Base-by-base conservation (phyloP, 2,113 vertebrate species). In the Petaurus breviceps region DNA sequence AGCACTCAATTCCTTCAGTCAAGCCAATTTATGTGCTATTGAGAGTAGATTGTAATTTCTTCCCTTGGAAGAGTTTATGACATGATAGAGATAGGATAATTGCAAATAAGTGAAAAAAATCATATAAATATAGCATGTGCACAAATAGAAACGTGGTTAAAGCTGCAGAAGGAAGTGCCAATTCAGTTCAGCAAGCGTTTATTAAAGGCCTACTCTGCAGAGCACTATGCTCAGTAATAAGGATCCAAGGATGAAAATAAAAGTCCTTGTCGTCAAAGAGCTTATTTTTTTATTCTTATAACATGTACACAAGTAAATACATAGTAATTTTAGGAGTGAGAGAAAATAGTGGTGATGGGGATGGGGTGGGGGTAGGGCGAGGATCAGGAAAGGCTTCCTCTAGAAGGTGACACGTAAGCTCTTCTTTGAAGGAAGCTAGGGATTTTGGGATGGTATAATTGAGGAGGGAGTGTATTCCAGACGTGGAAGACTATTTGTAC, bases 41-140 rank as follows among this genome's bases (percentile, higher is more conserved):
- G 5, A 91, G 43, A 91, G 7, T 31, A 37, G 28, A 31, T 10
- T 12, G 31, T 68, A 68, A 3, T 68, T 68, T 37, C 61, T 68
- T 37, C 4, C 31, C 61, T 68, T n/a, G 12, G 37, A 55, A 77
- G 89, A 93, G 47, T 96, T 95, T 94, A 92, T 51, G 10, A 68
- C 94, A 47, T 94, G 31, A 95, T 24, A 92, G 31, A 28, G 7
- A n/a, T 89, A 91, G 68, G 91, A 96, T 23, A 90, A 28, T 51
- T 55, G 8, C 94, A 94, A 92, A 28, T 95, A 95, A 94, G 84
- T 52, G 90, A 94, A 61, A 95, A 95, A 94, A 90, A 53, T 57
- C 61, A 16, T 37, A 4, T 68, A 90, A 68, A 90, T 7, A 43
- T 46, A 94, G 90, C 54, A 51, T 4, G 1, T 37, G 31, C 31